phyloP scores from a whole-genome alignment of 2,797 vertebrate genomes.

The Mus minutoides region DNA sequence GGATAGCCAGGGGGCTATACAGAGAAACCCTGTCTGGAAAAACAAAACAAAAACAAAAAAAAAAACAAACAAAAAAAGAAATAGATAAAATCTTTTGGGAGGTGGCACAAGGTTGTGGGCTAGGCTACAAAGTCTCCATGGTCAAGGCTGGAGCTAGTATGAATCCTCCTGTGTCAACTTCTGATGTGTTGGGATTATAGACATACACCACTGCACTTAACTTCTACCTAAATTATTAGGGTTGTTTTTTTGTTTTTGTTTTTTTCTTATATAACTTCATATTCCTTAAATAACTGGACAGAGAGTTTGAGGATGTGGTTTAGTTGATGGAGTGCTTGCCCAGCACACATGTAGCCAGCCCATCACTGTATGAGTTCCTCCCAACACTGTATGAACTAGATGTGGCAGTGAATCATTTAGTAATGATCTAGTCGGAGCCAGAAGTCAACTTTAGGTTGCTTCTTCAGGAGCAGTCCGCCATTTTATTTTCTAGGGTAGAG shows the following conservation, averaged over 20 bases:
- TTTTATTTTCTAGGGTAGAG: neutral
- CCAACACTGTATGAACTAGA: neutral
- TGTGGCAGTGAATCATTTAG: neutral
- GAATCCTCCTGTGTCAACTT: neutral
- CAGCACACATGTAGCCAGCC: neutral
- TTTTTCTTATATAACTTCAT: neutral
- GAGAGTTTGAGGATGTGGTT: neutral
- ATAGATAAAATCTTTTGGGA: neutral
- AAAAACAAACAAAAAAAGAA: too few species aligned
- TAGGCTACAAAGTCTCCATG: neutral
- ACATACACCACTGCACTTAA: neutral
- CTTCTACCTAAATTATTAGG: neutral
- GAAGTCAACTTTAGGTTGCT: neutral
- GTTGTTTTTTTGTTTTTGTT: neutral
- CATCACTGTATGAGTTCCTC: too few species aligned
- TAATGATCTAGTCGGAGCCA: neutral
- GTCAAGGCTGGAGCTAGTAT: neutral
- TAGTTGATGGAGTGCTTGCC: neutral
- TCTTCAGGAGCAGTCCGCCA: neutral
- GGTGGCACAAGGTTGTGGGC: neutral
- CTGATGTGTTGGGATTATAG: neutral
- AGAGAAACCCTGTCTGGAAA: too few species aligned
- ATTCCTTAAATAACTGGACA: conserved; percentile 22
- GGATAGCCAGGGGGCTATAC: too few species aligned
- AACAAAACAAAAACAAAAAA: too few species aligned